phyloP scores from a whole-genome alignment of 2,113 vertebrate species.

The Pelodiscus sinensis region DNA sequence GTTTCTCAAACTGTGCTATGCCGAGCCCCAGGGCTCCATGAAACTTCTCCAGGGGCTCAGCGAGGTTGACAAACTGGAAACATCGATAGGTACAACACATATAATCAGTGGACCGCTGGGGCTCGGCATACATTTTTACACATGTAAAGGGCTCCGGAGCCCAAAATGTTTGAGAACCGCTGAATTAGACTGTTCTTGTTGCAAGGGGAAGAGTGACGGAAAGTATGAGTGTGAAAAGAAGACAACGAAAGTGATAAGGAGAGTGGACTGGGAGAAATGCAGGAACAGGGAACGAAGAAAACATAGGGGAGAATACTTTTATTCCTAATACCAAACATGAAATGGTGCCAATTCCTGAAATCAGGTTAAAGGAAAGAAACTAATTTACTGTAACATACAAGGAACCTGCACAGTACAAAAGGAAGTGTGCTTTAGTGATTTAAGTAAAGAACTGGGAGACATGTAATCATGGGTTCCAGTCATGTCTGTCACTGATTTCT shows the following conservation, averaged over 20 bases:
- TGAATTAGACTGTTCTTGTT: background rate
- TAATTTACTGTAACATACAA: background rate
- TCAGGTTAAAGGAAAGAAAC: background rate
- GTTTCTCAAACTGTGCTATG: no score
- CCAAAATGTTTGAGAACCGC: no score
- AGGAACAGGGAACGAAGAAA: background rate
- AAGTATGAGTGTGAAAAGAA: background rate
- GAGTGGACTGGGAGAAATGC: background rate
- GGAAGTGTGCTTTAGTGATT: background rate
- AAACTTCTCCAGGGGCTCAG: no score
- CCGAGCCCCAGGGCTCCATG: no score
- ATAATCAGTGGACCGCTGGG: no score
- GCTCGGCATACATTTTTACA: no score
- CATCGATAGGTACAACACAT: no score
- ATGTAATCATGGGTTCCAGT: background rate
- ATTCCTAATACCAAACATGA: background rate
- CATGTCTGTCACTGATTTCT: background rate
- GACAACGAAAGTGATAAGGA: background rate
- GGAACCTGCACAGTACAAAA: background rate
- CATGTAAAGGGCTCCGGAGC: no score
- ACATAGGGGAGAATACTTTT: background rate
- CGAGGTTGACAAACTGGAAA: no score
- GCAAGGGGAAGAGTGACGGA: background rate
- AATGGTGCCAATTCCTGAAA: background rate
- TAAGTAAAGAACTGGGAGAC: background rate